phyloP scores from a whole-genome alignment of 2,888 invertebrate genomes.

The Ischnus inquisitorius region DNA sequence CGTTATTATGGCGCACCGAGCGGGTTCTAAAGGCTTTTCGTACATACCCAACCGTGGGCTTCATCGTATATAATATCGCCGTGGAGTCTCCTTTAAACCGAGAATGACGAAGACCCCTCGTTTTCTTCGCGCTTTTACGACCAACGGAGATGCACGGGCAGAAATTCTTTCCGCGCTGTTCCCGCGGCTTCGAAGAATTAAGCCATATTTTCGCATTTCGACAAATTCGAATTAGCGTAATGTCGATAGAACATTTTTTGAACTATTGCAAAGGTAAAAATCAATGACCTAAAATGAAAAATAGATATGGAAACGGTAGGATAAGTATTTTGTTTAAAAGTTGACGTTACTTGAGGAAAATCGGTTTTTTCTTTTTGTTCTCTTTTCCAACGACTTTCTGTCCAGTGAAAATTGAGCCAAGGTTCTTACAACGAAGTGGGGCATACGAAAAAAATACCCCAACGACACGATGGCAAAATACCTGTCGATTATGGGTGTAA shows the following conservation, averaged over 20 bases:
- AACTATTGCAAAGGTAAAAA: no score
- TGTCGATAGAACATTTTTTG: background rate
- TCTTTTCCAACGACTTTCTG: no score
- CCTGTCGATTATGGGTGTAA: no score
- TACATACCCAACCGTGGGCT: constrained; percentile 50
- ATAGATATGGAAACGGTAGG: no score
- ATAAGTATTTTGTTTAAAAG: background rate
- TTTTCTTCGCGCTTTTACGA: constrained; percentile 66
- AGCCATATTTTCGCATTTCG: constrained; percentile 47
- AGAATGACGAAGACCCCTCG: constrained; percentile 53
- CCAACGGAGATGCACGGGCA: constrained; percentile 39
- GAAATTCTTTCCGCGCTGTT: constrained; percentile 54
- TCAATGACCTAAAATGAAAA: no score
- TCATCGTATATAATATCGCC: constrained; percentile 15
- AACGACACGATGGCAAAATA: no score
- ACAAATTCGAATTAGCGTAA: constrained; percentile 46
- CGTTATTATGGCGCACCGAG: constrained; percentile 64
- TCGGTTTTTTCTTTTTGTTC: no score
- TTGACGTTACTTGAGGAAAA: no score
- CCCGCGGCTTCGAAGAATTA: constrained; percentile 18
- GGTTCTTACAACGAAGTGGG: no score
- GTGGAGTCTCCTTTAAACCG: constrained; percentile 34
- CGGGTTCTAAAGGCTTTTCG: constrained; percentile 50
- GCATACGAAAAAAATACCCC: no score
- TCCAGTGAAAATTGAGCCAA: no score